Conservation (phyloP, 2,113 vertebrate genomes). For the Lepus timidus region DNA sequence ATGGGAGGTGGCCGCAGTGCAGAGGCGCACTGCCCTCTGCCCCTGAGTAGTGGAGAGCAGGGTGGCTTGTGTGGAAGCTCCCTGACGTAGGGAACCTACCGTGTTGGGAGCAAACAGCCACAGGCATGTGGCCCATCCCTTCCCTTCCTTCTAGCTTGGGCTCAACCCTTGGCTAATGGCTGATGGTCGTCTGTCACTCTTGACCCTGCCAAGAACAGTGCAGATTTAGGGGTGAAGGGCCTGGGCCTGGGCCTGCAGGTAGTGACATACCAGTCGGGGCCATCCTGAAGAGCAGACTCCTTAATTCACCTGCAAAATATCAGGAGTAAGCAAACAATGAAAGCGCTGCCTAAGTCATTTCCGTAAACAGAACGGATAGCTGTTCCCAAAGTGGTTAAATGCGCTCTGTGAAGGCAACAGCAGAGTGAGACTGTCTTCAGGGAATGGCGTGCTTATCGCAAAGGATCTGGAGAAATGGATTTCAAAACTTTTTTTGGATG, state of each 20-base stretch:
- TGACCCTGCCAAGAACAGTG: not conserved
- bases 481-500: constrained; percentile 48
- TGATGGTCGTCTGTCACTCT: not conserved
- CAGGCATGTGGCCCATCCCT: too few relatives aligned
- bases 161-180: not conserved
- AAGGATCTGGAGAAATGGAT: constrained; percentile 45
- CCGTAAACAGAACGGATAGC: not conserved
- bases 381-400: not conserved
- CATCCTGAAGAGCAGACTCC: not conserved
- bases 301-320: not conserved
- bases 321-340: not conserved
- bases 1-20: not conserved
- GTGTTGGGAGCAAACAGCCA: not conserved
- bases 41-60: not conserved
- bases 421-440: not conserved
- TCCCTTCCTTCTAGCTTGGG: not conserved
- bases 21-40: not conserved
- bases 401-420: not conserved
- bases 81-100: too few relatives aligned
- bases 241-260: not conserved
- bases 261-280: not conserved
- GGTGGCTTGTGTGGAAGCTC: not conserved
- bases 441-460: not conserved
- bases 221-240: not conserved
- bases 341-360: not conserved